phyloP scores from a whole-genome alignment of 2,888 invertebrate species.

The Metalampra italica region DNA sequence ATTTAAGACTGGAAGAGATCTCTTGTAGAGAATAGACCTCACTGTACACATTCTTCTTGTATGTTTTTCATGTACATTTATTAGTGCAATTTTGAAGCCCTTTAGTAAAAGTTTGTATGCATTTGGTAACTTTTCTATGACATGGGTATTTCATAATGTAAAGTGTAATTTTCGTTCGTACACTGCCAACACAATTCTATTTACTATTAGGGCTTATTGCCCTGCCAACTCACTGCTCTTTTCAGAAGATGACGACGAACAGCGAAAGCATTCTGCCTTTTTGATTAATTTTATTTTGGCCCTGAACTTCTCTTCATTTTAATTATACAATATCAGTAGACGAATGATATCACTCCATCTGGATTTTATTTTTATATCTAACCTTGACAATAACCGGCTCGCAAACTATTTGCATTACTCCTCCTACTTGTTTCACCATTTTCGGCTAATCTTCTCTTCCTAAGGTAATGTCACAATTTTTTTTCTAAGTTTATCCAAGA shows the following conservation, averaged over 20 bases:
- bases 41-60: no score
- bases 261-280: no score
- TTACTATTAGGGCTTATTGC: not conserved
- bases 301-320: constrained; percentile 1
- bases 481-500: not conserved
- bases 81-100: no score
- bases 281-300: not conserved
- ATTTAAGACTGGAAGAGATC: no score
- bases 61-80: no score
- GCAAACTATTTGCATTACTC: not conserved
- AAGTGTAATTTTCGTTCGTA: no score
- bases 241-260: no score
- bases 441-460: not conserved
- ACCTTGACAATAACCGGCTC: constrained; percentile 1
- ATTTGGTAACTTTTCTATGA: no score
- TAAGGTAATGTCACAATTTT: not conserved
- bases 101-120: no score
- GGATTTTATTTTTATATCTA: not conserved
- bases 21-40: no score
- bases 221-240: not conserved
- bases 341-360: not conserved
- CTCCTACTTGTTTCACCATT: not conserved
- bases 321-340: not conserved
- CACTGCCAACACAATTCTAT: no score
- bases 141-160: no score